Base-by-base conservation (phyloP, 2,888 invertebrate genomes). In the Pilophorus perplexus region DNA sequence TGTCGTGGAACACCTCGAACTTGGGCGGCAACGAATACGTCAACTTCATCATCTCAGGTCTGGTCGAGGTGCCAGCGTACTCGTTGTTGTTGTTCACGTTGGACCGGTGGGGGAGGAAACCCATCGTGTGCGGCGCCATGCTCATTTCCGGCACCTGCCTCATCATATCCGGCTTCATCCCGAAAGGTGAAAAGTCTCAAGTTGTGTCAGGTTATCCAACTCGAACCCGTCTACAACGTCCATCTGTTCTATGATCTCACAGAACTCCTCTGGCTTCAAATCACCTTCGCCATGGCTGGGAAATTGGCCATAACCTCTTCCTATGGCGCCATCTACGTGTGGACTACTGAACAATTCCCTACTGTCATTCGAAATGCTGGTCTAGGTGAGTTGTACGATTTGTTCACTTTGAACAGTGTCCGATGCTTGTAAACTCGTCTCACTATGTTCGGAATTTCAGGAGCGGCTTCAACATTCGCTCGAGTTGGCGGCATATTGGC, bases 51-150 rank as follows among this genome's bases (percentile, higher is more conserved):
- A 82, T 89, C 71, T 85, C 86, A 5, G 89, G 88, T 2, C 80
- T 84, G n/a, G 86, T 89, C 1, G 90, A 90, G 78, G 80, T 88
- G 68, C 88, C 89, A 0, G 88, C 86, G 0, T 88, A 87, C 74
- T 78, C 80, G 1, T 82, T 87, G 73, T 77, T 86, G 23, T 77
- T 87, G 20, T 77, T 86, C 4, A 85, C 85, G 2, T 78, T 89
- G 16, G 87, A 89, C 74, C 79, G 82, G 60, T 85, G 85, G 82
- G 88, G 88, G 12, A 79, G 88, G 54, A 85, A 86, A 73, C 79
- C 80, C 3, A 83, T 87, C 64, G 79, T 88, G 52, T 86, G 86
- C 72, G 83, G 85, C 12, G 85, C 85, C 74, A 85, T 88, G 85
- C 74, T 86, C 67, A 76, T 83, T 3, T 82, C 85, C 12, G 87